Evolutionary conservation across 2,113 vertebrate species (phyloP).

Genomic region (Spea bombifrons): DNA sequence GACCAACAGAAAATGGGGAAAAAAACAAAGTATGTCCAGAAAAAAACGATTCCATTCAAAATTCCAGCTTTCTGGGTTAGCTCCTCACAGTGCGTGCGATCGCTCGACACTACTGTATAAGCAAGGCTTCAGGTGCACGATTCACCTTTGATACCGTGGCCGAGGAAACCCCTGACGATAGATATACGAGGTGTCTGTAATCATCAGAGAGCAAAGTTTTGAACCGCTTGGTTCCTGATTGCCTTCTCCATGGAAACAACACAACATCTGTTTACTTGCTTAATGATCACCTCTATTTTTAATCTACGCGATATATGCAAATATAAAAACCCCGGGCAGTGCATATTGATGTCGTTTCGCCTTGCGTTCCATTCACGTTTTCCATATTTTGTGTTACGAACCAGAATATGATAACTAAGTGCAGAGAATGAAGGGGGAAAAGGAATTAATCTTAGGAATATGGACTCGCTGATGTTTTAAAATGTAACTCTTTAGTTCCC

Average conservation of each 20-base stretch:
- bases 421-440: no score
- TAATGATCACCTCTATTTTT: not conserved
- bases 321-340: not conserved
- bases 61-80: not conserved
- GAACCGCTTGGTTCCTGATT: constrained; percentile 15
- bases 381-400: no score
- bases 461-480: no score
- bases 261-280: constrained; percentile 10
- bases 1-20: not conserved
- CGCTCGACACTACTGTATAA: constrained; percentile 14
- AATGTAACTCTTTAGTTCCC: no score
- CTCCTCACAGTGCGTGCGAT: not conserved
- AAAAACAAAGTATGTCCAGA: not conserved
- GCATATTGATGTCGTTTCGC: not conserved
- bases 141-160: constrained; percentile 29
- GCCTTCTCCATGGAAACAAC: constrained; percentile 1
- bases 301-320: not conserved
- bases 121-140: constrained; percentile 17
- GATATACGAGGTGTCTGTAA: constrained; percentile 4
- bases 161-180: constrained; percentile 1
- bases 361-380: no score
- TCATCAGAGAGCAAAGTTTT: not conserved
- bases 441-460: no score
- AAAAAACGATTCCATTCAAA: not conserved
- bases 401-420: no score